These are phyloP conservation scores for Leptothorax acervorum DNA, from an alignment of 2,888 invertebrate species.

Conservation along the genomic window DNA sequence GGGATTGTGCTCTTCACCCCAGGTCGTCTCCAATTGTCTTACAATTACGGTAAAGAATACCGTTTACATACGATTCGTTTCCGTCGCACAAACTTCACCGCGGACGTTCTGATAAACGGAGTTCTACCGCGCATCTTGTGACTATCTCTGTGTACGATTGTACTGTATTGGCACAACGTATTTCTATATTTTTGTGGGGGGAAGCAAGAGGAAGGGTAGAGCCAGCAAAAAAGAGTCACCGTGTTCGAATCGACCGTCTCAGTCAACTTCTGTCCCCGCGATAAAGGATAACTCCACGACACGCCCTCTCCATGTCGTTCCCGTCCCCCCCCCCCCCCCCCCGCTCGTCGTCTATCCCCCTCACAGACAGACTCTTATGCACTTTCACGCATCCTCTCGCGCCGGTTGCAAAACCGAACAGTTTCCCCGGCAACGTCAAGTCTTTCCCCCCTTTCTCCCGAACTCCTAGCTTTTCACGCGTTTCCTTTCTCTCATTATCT, in stretches of 20 bases:
- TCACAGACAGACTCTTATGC: slow-evolving; percentile 68
- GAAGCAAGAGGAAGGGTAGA: slow-evolving; percentile 86
- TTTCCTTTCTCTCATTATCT: slow-evolving; percentile 53
- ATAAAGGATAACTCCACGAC: slow-evolving; percentile 64
- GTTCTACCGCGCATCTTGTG: slow-evolving; percentile 47
- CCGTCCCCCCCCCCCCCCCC: slow-evolving; percentile 40
- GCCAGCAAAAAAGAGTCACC: slow-evolving; percentile 84
- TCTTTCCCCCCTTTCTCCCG: slow-evolving; percentile 47
- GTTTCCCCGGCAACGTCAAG: slow-evolving; percentile 54
- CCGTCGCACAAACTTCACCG: background rate
- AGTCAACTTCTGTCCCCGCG: slow-evolving; percentile 72
- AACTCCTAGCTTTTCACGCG: slow-evolving; percentile 45
- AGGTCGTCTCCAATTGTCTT: background rate
- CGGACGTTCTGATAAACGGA: slow-evolving; percentile 49
- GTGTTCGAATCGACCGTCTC: slow-evolving; percentile 72
- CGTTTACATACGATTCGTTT: background rate
- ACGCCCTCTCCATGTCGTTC: slow-evolving; percentile 65
- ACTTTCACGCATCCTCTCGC: slow-evolving; percentile 70
- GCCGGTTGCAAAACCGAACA: slow-evolving; percentile 59
- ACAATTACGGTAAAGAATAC: slow-evolving; percentile 17
- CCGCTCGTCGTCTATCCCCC: slow-evolving; percentile 62
- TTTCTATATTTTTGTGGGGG: slow-evolving; percentile 82
- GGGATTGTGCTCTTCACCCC: background rate
- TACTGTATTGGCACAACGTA: slow-evolving; percentile 74
- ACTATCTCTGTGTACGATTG: slow-evolving; percentile 59